Percentiles rank a stretch among this genome's conserved stretches.
Evolutionary conservation across 2,113 vertebrate genomes (phyloP).

Genomic region (Rhinolophus ferrumequinum): DNA sequence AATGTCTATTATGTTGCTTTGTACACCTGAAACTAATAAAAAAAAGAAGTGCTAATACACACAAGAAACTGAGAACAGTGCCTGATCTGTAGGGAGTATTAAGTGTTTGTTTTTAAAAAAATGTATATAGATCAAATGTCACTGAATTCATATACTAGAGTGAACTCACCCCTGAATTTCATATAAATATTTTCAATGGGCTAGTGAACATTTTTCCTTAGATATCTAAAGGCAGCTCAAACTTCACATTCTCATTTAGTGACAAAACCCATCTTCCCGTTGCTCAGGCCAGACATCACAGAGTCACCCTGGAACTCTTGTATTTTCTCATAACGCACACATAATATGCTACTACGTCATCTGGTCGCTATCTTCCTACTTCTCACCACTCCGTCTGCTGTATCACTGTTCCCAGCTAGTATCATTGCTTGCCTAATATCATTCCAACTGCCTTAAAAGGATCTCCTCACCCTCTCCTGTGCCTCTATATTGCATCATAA

Average conservation of each 20-base stretch:
- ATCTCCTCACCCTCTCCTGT: rapidly evolving
- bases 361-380: not conserved
- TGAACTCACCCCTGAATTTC: not conserved
- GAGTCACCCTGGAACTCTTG: rapidly evolving
- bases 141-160: not conserved
- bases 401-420: not conserved
- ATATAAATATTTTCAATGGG: not conserved
- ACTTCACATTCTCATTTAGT: not conserved
- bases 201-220: not conserved
- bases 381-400: no score
- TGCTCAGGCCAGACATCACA: rapidly evolving
- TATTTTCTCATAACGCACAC: not conserved
- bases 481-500: rapidly evolving
- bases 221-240: not conserved
- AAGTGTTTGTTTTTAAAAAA: not conserved
- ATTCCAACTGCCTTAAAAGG: not conserved
- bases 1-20: no score
- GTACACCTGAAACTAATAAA: no score
- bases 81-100: not conserved
- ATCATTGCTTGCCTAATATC: not conserved
- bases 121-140: not conserved
- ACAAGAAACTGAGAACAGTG: not conserved
- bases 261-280: not conserved
- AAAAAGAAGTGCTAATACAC: not conserved
- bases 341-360: not conserved